Percentiles rank a stretch among this genome's conserved stretches.
These are phyloP conservation scores for Apodemia zela DNA, from an alignment of 2,888 invertebrate species.

Conservation along the genomic window DNA sequence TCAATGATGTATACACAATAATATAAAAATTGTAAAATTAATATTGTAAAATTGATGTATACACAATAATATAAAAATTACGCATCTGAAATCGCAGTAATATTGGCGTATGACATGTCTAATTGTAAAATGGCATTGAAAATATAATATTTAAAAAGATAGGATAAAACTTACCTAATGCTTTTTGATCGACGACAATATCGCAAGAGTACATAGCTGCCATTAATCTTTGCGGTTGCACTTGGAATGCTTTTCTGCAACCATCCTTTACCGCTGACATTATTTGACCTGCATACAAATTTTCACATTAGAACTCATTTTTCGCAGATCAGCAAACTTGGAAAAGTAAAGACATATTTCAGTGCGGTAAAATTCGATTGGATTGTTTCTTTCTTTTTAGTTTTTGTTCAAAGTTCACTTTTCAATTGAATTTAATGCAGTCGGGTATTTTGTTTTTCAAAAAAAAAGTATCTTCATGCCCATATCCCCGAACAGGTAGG, in stretches of 20 bases:
- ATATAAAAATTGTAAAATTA: too few relatives aligned
- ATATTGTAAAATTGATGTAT: too few relatives aligned
- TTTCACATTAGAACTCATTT: slow-evolving; percentile 6
- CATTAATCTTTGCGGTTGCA: slow-evolving; percentile 93
- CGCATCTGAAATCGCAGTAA: too few relatives aligned
- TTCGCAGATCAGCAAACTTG: not conserved
- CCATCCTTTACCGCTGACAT: slow-evolving; percentile 95
- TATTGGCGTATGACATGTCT: too few relatives aligned
- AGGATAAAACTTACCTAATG: slow-evolving; percentile 85
- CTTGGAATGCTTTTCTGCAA: slow-evolving; percentile 92
- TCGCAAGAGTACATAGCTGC: slow-evolving; percentile 95
- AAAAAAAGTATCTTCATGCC: too few relatives aligned
- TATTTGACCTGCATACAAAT: slow-evolving; percentile 84
- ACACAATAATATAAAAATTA: too few relatives aligned
- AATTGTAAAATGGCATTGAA: too few relatives aligned
- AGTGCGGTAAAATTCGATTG: not conserved
- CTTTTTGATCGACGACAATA: slow-evolving; percentile 92
- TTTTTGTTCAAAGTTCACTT: too few relatives aligned
- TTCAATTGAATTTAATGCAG: too few relatives aligned
- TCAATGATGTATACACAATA: too few relatives aligned
- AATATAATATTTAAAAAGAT: not conserved
- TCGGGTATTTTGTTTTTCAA: too few relatives aligned
- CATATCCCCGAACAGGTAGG: too few relatives aligned
- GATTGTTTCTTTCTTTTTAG: not conserved
- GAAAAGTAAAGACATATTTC: not conserved